Evolutionary conservation across 2,113 vertebrate species (phyloP).

Genomic region (Psophia crepitans): DNA sequence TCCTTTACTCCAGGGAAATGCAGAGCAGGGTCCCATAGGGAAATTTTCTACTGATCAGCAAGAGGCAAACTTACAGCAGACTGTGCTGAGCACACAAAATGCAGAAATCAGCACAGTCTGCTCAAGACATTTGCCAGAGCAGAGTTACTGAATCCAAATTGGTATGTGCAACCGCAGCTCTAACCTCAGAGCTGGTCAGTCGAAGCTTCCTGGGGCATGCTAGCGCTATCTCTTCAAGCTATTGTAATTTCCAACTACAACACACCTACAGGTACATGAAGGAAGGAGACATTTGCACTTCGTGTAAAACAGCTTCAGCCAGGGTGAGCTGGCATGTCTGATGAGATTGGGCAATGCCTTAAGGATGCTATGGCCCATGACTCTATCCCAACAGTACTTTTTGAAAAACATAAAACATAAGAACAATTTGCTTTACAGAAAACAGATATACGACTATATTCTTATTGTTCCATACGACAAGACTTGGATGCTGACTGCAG

Average conservation of each 20-base stretch:
- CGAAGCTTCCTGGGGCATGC: not conserved
- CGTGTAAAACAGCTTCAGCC: not conserved
- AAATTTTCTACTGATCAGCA: not conserved
- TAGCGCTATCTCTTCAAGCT: not conserved
- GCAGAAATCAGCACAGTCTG: not conserved
- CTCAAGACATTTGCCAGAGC: not conserved
- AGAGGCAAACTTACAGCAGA: not conserved
- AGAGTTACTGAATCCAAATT: not conserved
- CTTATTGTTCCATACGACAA: not conserved
- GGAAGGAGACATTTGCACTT: not conserved
- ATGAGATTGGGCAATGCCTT: not conserved
- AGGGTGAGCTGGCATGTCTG: not conserved
- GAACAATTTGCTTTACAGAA: not conserved
- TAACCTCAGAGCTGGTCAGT: not conserved
- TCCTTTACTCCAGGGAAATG: not conserved
- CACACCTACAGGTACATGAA: not conserved
- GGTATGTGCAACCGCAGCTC: not conserved
- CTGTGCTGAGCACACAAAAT: not conserved
- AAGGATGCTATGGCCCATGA: not conserved
- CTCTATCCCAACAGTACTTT: not conserved
- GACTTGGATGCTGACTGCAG: not conserved
- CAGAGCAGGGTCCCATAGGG: not conserved
- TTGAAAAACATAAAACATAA: not conserved
- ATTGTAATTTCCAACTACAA: not conserved
- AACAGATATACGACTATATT: not conserved